Evolutionary conservation across 2,113 vertebrate genomes (phyloP).

Genomic region (Istiophorus platypterus): DNA sequence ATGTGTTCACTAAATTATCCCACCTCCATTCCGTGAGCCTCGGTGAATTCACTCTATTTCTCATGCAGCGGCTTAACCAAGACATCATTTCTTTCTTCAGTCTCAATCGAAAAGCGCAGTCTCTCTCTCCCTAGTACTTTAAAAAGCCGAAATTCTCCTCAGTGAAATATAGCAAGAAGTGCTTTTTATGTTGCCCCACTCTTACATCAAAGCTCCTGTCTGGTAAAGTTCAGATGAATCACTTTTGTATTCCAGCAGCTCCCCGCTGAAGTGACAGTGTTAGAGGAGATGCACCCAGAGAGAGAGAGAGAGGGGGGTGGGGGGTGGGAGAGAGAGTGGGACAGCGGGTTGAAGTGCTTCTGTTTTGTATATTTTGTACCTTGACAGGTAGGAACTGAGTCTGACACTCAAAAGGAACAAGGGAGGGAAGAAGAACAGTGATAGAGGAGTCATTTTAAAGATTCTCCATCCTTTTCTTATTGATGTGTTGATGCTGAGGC

Average conservation of each 20-base stretch:
- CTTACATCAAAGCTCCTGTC: conserved; percentile 41
- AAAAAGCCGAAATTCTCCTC: conserved; percentile 14
- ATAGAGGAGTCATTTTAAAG: conserved; percentile 38
- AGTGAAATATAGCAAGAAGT: conserved; percentile 20
- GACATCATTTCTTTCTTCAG: not conserved
- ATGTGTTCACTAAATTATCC: not conserved
- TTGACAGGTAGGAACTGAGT: conserved; percentile 41
- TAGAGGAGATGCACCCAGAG: conserved; percentile 54
- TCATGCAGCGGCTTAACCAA: conserved; percentile 13
- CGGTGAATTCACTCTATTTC: not conserved
- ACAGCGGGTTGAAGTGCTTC: conserved; percentile 24
- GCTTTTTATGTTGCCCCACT: not conserved
- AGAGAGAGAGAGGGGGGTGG: conserved; percentile 17
- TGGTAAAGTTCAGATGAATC: conserved; percentile 45
- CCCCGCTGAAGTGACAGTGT: conserved; percentile 23
- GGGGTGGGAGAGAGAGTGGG: conserved; percentile 9
- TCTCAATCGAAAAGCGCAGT: not conserved
- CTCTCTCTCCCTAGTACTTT: not conserved
- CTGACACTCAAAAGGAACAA: conserved; percentile 24
- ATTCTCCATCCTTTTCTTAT: conserved; percentile 23
- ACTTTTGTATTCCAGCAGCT: conserved; percentile 46
- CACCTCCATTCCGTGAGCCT: not conserved
- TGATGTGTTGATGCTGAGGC: conserved; percentile 22
- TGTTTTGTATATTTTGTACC: conserved; percentile 41
- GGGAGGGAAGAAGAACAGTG: conserved; percentile 11